Percentiles rank a stretch among this genome's conserved stretches.
Conservation (phyloP, 2,888 invertebrate species). For the Drosophila parthenogenetica region DNA sequence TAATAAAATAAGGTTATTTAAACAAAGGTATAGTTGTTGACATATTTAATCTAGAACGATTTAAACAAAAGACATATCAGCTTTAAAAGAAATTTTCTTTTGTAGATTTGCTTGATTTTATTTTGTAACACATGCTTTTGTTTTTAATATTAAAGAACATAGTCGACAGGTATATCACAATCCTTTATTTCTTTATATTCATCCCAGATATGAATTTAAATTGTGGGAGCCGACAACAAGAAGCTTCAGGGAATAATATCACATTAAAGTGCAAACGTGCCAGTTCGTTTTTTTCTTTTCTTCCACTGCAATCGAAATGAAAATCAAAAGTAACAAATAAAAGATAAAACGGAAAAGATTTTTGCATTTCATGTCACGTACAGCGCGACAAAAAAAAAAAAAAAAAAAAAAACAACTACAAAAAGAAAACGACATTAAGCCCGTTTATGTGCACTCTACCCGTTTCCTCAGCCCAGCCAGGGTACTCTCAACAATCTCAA, state of each 20-base stretch:
- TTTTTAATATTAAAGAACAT: neutral
- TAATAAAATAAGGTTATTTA: neutral
- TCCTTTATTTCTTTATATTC: constrained; percentile 24
- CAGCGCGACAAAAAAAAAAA: constrained; percentile 41
- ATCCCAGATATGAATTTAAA: neutral
- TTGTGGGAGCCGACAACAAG: neutral
- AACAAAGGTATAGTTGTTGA: too few relatives aligned
- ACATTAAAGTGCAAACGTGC: constrained; percentile 65
- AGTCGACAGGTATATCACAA: constrained; percentile 28
- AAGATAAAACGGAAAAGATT: constrained; percentile 33
- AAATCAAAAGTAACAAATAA: constrained; percentile 51
- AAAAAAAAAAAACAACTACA: constrained; percentile 17
- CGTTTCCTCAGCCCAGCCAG: constrained; percentile 16
- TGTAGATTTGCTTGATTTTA: neutral
- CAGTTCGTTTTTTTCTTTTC: constrained; percentile 31
- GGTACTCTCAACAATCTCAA: constrained; percentile 28
- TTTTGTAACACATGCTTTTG: constrained; percentile 1
- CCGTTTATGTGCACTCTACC: constrained; percentile 4
- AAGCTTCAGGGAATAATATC: constrained; percentile 18
- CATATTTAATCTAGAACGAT: neutral
- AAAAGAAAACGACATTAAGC: constrained; percentile 32
- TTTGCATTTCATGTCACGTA: constrained; percentile 70
- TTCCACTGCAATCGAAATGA: constrained; percentile 49
- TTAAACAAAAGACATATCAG: neutral
- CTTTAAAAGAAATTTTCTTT: neutral